Evolutionary conservation across 2,797 vertebrate species (phyloP).

Genomic region (Sternarchorhynchus goeldii): DNA sequence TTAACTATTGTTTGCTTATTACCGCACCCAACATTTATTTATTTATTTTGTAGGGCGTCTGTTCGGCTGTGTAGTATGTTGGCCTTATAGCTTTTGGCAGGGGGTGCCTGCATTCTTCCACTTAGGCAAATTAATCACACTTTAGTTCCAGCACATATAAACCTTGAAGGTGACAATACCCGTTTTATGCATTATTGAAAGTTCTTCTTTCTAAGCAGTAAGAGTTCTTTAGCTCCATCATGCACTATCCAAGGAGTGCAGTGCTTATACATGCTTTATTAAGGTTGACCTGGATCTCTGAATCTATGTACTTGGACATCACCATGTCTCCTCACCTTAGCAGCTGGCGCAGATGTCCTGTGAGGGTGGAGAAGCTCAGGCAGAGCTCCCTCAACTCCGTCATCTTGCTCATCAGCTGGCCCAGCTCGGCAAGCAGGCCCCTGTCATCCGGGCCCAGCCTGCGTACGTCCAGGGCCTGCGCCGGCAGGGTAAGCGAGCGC

Average conservation of each 20-base stretch:
- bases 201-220: no score
- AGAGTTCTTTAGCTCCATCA: no score
- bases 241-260: no score
- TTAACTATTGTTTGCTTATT: neutral
- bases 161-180: conserved; percentile 37
- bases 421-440: conserved; percentile 73
- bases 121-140: conserved; percentile 40
- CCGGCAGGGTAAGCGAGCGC: conserved; percentile 85
- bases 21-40: neutral
- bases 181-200: conserved; percentile 11
- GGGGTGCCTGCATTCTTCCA: conserved; percentile 46
- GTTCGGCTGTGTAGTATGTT: conserved; percentile 34
- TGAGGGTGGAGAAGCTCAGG: conserved; percentile 88
- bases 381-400: conserved; percentile 80
- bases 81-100: conserved; percentile 29
- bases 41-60: conserved; percentile 11
- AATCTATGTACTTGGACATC: neutral
- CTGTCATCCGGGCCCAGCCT: conserved; percentile 73
- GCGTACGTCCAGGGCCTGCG: conserved; percentile 82
- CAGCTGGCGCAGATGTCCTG: conserved; percentile 84
- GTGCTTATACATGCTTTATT: no score
- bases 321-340: conserved; percentile 77
- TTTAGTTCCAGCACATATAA: conserved; percentile 3
- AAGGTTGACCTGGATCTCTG: no score
- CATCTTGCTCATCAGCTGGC: conserved; percentile 81